These are phyloP conservation scores for Cephalopterus ornatus DNA, from an alignment of 2,113 vertebrate species.

Conservation along the genomic window DNA sequence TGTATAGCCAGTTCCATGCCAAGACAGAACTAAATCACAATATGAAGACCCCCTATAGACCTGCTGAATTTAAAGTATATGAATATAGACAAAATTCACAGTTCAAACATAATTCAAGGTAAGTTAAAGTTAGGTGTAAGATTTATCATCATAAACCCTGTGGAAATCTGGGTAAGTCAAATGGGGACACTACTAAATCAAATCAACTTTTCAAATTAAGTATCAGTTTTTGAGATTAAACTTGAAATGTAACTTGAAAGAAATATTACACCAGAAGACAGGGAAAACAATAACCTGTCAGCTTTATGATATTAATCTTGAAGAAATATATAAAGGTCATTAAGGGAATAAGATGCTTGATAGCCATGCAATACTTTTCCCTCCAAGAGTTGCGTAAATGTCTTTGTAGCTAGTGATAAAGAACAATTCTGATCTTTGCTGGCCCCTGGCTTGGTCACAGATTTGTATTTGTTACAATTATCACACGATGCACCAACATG, in stretches of 20 bases:
- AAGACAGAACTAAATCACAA: neutral
- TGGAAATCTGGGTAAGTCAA: neutral
- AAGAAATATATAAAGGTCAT: neutral
- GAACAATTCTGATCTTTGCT: neutral
- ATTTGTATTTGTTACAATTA: neutral
- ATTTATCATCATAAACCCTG: neutral
- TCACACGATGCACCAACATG: neutral
- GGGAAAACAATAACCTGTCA: neutral
- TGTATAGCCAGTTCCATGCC: neutral
- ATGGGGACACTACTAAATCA: neutral
- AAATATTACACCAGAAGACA: neutral
- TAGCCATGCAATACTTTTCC: neutral
- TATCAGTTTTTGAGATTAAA: neutral
- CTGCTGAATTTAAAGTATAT: neutral
- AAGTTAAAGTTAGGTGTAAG: neutral
- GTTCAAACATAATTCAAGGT: neutral
- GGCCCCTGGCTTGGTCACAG: neutral
- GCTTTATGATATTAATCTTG: neutral
- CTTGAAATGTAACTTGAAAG: neutral
- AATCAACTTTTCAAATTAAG: neutral
- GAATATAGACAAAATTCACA: neutral
- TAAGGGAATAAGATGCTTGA: neutral
- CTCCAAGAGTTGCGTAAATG: neutral
- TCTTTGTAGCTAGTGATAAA: neutral
- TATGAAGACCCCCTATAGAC: neutral